phyloP scores from a whole-genome alignment of 2,113 vertebrate species.

The Acrocephalus arundinaceus region DNA sequence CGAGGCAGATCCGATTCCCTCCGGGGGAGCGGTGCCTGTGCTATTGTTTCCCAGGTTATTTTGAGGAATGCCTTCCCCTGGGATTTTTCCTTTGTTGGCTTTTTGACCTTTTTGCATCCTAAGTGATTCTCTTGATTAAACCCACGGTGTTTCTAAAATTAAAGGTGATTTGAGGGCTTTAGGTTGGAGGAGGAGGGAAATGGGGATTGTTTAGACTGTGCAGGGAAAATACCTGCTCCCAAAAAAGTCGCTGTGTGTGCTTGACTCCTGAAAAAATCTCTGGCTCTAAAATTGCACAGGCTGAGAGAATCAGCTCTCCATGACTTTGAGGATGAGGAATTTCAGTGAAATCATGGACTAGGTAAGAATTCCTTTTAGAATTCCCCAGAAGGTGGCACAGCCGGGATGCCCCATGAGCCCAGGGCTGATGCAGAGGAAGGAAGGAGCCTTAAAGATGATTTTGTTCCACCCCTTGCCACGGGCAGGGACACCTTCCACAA shows the following conservation, averaged over 20 bases:
- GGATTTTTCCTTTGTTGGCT: background rate
- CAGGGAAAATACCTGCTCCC: background rate
- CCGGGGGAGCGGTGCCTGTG: background rate
- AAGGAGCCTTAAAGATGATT: background rate
- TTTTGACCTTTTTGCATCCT: slow-evolving; percentile 43
- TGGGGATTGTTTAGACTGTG: background rate
- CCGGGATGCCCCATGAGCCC: accelerated
- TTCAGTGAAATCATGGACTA: background rate
- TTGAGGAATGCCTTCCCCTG: slow-evolving; percentile 7
- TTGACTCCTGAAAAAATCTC: background rate
- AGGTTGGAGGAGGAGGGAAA: background rate
- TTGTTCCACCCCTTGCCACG: background rate
- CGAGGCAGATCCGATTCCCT: background rate
- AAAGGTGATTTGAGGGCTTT: background rate
- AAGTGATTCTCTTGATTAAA: background rate
- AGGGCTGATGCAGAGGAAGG: background rate
- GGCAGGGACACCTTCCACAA: background rate
- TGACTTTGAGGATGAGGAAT: background rate
- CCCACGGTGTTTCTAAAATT: background rate
- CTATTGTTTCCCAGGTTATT: slow-evolving; percentile 44
- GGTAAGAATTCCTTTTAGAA: background rate
- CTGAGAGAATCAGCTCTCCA: accelerated
- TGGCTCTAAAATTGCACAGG: accelerated
- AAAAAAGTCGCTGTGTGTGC: background rate
- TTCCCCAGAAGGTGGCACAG: background rate